phyloP scores from a whole-genome alignment of 1,140 invertebrate genomes.

The Philotrypesis tridentata region DNA sequence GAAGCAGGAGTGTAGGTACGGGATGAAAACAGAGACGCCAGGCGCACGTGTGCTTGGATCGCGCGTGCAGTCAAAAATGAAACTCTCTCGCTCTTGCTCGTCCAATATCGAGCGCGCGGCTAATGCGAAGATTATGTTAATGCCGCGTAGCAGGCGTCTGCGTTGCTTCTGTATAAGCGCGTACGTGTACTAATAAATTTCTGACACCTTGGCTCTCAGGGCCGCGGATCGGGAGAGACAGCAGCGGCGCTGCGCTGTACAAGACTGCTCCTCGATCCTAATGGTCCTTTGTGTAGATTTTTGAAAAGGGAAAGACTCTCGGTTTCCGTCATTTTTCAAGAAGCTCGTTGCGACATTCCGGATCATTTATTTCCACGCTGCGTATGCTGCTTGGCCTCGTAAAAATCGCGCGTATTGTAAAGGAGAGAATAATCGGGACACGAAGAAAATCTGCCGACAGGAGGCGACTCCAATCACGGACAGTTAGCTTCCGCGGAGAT shows the following conservation, averaged over 20 bases:
- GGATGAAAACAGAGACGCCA: constrained; percentile 2
- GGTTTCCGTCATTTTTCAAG: constrained; percentile 28
- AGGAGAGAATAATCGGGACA: neutral
- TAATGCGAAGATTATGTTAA: constrained; percentile 49
- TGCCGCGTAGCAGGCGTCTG: too few species aligned
- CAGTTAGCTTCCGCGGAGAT: neutral
- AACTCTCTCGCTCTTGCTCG: too few species aligned
- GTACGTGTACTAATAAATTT: constrained; percentile 38
- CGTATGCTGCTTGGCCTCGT: neutral
- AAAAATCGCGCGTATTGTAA: constrained; percentile 7
- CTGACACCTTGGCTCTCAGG: neutral
- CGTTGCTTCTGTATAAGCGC: too few species aligned
- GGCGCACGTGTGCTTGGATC: neutral
- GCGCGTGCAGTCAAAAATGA: neutral
- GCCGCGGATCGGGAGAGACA: neutral
- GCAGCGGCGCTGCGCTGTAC: too few species aligned
- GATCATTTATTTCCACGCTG: constrained; percentile 21
- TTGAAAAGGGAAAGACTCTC: constrained; percentile 1
- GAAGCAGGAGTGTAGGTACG: neutral
- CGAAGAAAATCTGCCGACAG: too few species aligned
- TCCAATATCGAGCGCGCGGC: constrained; percentile 21
- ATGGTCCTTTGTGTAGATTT: constrained; percentile 22
- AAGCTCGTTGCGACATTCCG: neutral
- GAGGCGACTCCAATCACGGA: neutral
- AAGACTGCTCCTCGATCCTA: constrained; percentile 5